Evolutionary conservation across 2,888 invertebrate species (phyloP).

Genomic region (Nasonia oneida): DNA sequence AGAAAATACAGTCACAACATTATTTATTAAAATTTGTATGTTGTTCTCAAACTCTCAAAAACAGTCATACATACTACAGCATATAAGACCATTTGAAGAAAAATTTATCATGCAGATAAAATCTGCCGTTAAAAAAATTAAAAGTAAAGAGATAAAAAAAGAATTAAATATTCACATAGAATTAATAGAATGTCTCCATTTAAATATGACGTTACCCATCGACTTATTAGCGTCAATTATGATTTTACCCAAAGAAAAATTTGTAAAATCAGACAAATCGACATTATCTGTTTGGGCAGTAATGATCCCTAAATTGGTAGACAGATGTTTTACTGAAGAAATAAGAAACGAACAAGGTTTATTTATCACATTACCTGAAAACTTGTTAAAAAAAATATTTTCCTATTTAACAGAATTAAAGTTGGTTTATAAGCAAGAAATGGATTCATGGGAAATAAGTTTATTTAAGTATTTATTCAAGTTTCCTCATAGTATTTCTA

Average conservation of each 20-base stretch:
- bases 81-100: constrained; percentile 80
- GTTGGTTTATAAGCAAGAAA: constrained; percentile 59
- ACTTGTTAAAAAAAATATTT: constrained; percentile 67
- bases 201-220: constrained; percentile 78
- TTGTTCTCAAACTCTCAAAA: constrained; percentile 65
- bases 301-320: constrained; percentile 82
- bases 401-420: constrained; percentile 67
- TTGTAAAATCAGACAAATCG: constrained; percentile 79
- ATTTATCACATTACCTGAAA: constrained; percentile 62
- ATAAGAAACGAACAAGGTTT: constrained; percentile 42
- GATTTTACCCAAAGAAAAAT: constrained; percentile 73
- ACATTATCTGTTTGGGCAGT: constrained; percentile 81
- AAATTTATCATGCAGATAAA: constrained; percentile 81
- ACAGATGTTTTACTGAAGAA: constrained; percentile 77
- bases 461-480: constrained; percentile 82
- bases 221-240: constrained; percentile 80
- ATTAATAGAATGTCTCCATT: constrained; percentile 78
- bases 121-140: constrained; percentile 79
- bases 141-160: constrained; percentile 76
- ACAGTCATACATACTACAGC: constrained; percentile 56
- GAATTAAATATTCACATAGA: constrained; percentile 70
- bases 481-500: constrained; percentile 83
- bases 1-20: constrained; percentile 72
- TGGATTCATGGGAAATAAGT: constrained; percentile 81
- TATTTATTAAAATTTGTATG: constrained; percentile 70